Evolutionary conservation across 2,888 invertebrate genomes (phyloP), one percentile per base, ranked within the genome.

Genomic region (Drosophila lacicola): DNA sequence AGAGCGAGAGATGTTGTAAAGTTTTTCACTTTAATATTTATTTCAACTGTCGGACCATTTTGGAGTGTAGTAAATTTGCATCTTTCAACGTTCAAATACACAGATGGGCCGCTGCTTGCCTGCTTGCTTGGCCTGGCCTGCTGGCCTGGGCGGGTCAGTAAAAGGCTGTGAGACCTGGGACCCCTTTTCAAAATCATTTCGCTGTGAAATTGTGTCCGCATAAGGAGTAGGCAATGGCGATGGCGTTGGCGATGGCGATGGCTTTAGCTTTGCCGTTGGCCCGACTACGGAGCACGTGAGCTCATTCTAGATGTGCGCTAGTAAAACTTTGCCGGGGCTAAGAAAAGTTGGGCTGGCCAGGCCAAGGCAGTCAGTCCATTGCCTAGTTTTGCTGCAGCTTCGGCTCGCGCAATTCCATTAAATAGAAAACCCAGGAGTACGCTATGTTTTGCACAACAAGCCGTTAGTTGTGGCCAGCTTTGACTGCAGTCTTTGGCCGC

Each of bases 21-120:
- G 74, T 72, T 81, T 81, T 88, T 78, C 76, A 88, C 87, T 86
- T 83, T 86, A 88, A 83, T 88, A 86, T 86, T 86, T 88, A 88
- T 86, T 86, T 81, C 87, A 81, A 81, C 86, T 84, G 82, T 72
- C 78, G 71, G 84, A 72, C 39, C 67, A 71, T 72, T 82, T 83
- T 74, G 62, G 78, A 81, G 81, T 75, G 53, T 70, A 78, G 78
- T 86, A 88, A 86, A 86, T 88, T 88, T 86, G 78, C 88, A 86
- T 88, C 85, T 88, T 88, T 86, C 78, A 86, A 66, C 83, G 77
- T 83, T 86, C 78, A 78, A 80, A 80, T 82, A 65, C 74, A 74
- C 74, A 74, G 70, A 66, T 69, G 74, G 70, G 70, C 67, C 47
- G 39, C 37, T 29, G 21, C 51, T 0, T 41, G 8, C 51, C 45